phyloP scores from a whole-genome alignment of 2,888 invertebrate genomes.

The Gortyna flavago region DNA sequence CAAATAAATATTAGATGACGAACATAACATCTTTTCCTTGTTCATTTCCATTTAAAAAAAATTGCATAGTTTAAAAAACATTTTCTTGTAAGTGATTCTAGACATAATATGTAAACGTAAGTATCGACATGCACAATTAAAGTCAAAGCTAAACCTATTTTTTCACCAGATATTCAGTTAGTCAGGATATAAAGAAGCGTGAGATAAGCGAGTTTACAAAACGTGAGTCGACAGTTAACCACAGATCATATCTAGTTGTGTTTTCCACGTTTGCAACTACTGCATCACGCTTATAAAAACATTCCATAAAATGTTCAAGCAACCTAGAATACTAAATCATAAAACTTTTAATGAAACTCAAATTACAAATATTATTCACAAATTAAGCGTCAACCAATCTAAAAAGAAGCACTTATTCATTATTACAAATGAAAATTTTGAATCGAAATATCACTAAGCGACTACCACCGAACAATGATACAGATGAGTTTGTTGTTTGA shows the following conservation, averaged over 20 bases:
- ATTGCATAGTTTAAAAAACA: no score
- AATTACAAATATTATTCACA: slow-evolving; percentile 1
- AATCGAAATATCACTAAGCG: slow-evolving; percentile 61
- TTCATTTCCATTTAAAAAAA: not conserved
- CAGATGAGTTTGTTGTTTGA: slow-evolving; percentile 72
- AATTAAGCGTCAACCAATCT: slow-evolving; percentile 4
- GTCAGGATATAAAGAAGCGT: not conserved
- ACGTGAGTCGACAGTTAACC: not conserved
- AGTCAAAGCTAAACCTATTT: not conserved
- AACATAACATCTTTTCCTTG: slow-evolving; percentile 51
- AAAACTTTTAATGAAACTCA: not conserved
- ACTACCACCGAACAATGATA: slow-evolving; percentile 67
- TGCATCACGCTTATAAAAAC: not conserved
- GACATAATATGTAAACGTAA: not conserved
- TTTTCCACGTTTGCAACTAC: not conserved
- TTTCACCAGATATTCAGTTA: not conserved
- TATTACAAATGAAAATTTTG: slow-evolving; percentile 51
- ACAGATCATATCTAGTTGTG: not conserved
- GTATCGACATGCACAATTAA: not conserved
- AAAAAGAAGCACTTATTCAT: slow-evolving; percentile 30
- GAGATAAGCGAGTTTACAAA: not conserved
- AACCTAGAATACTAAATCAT: not conserved
- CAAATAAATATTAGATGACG: slow-evolving; percentile 72
- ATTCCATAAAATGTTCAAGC: not conserved
- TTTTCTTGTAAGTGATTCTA: not conserved